A percentile compares a stretch with the other conserved stretches of the same genome.
Evolutionary conservation across 2,797 vertebrate species (phyloP).

Genomic region (Pyrocephalus nanus): DNA sequence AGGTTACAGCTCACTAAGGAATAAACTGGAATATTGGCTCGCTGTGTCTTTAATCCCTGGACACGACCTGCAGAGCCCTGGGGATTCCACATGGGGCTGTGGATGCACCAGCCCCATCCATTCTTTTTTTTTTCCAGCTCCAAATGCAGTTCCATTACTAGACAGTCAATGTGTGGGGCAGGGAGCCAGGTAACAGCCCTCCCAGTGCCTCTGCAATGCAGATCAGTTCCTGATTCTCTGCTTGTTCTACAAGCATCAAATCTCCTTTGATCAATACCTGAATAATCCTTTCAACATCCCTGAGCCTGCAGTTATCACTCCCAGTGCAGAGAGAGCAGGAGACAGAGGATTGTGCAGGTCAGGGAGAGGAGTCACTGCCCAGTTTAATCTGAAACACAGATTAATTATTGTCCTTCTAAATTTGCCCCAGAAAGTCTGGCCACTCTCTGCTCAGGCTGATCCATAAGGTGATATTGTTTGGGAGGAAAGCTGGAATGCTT

Average conservation of each 20-base stretch:
- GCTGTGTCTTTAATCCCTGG: fast-evolving
- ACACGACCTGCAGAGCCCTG: neutral
- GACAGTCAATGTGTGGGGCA: neutral
- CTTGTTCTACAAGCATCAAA: neutral
- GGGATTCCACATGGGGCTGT: neutral
- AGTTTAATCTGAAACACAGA: fast-evolving
- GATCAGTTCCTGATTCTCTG: neutral
- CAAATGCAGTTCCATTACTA: fast-evolving
- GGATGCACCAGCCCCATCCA: fast-evolving
- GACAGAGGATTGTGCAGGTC: neutral
- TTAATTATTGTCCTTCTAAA: fast-evolving
- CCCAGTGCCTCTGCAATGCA: neutral
- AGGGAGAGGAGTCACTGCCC: neutral
- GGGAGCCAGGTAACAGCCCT: neutral
- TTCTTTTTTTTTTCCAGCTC: neutral
- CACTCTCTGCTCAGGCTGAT: neutral
- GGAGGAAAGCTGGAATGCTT: neutral
- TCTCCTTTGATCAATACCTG: neutral
- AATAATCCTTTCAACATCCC: neutral
- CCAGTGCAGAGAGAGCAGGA: neutral
- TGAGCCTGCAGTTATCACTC: neutral
- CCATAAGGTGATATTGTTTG: fast-evolving
- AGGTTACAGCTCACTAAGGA: neutral
- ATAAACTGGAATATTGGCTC: neutral
- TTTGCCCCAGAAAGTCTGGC: neutral